Evolutionary conservation across 2,113 vertebrate species (phyloP).

Genomic region (Saguinus imperator): DNA sequence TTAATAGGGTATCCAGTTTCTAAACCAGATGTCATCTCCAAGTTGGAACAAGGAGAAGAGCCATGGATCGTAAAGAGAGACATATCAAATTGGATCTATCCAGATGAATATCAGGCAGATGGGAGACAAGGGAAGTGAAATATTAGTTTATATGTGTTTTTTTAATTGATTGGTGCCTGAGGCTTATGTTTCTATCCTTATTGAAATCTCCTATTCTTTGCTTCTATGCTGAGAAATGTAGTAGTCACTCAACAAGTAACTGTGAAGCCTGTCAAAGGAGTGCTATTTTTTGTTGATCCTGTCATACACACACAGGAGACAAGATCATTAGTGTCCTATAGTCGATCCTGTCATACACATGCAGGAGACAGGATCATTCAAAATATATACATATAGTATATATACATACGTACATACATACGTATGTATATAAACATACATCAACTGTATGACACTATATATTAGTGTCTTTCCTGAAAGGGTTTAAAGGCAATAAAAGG

Average conservation of each 20-base stretch:
- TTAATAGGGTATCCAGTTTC: constrained; percentile 62
- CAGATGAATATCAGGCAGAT: constrained; percentile 38
- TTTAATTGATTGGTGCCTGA: background rate
- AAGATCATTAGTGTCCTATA: too few relatives aligned
- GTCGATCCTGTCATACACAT: too few relatives aligned
- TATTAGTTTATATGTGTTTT: background rate
- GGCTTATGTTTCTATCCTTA: background rate
- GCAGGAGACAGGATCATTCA: too few relatives aligned
- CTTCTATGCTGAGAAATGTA: constrained; percentile 28
- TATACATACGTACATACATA: too few relatives aligned
- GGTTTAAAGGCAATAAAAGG: background rate
- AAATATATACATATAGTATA: too few relatives aligned
- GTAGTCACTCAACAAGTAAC: constrained; percentile 16
- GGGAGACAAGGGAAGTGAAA: constrained; percentile 36
- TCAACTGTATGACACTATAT: too few relatives aligned
- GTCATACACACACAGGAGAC: too few relatives aligned
- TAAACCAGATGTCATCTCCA: constrained; percentile 71
- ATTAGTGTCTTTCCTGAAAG: background rate
- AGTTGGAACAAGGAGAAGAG: constrained; percentile 69
- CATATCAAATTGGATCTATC: constrained; percentile 43
- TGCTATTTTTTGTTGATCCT: background rate
- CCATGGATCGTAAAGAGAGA: constrained; percentile 57
- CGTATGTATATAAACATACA: too few relatives aligned
- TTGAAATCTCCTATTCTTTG: constrained; percentile 20
- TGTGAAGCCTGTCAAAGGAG: background rate